Evolutionary conservation across 2,888 invertebrate species (phyloP).

Genomic region (Apodemia hepburni): DNA sequence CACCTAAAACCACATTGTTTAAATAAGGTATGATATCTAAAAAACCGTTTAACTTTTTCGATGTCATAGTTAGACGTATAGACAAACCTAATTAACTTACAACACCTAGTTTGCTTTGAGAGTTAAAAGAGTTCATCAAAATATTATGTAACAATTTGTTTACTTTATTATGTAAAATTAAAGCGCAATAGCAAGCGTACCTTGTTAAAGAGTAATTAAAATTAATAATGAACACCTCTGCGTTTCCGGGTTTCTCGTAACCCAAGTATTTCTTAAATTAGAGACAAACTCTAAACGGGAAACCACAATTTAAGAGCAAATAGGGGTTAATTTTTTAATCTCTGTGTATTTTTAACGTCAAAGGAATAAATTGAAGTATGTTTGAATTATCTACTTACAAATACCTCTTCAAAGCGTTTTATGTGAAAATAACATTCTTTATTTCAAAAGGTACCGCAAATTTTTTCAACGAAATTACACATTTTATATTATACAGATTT

Average conservation of each 20-base stretch:
- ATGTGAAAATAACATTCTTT: too few species aligned
- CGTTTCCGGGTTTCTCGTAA: constrained; percentile 1
- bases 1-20: too few species aligned
- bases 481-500: too few species aligned
- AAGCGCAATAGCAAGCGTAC: not conserved
- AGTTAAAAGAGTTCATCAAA: not conserved
- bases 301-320: not conserved
- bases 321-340: not conserved
- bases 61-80: too few species aligned
- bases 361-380: not conserved
- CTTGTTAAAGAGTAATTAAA: constrained; percentile 6
- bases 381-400: not conserved
- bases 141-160: not conserved
- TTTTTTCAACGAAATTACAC: too few species aligned
- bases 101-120: too few species aligned
- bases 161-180: not conserved
- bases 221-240: constrained; percentile 11
- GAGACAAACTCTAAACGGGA: not conserved
- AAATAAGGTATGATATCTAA: too few species aligned
- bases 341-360: constrained; percentile 2
- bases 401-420: not conserved
- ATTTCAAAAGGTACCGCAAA: too few species aligned
- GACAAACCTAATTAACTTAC: too few species aligned
- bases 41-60: too few species aligned
- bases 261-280: constrained; percentile 6